Conservation (phyloP, 1,140 invertebrate genomes). For the Cydia amplana region DNA sequence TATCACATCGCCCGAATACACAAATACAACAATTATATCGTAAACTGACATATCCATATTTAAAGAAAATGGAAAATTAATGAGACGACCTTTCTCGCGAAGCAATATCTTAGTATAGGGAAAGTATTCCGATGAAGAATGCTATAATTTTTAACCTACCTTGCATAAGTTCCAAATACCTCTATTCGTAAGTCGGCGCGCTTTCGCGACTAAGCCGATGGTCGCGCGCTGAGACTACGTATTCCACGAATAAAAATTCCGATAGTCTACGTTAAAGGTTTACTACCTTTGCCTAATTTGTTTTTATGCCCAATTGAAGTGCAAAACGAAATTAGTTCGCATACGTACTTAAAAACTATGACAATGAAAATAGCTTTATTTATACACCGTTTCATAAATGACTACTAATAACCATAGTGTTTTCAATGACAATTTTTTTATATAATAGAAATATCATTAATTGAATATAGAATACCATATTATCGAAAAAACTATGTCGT, state of each 20-base stretch:
- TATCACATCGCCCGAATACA: slow-evolving; percentile 17
- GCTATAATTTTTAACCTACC: slow-evolving; percentile 26
- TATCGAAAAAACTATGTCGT: slow-evolving; percentile 76
- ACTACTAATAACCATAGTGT: slow-evolving; percentile 74
- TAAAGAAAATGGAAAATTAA: slow-evolving; percentile 16
- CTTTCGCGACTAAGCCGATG: not conserved
- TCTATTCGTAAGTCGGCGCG: not conserved
- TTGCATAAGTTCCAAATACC: slow-evolving; percentile 7
- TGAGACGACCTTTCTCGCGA: not conserved
- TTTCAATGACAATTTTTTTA: slow-evolving; percentile 76
- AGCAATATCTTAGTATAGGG: slow-evolving; percentile 18
- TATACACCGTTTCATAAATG: slow-evolving; percentile 71
- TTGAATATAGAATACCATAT: slow-evolving; percentile 79
- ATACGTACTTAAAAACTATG: slow-evolving; percentile 73
- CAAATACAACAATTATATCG: slow-evolving; percentile 20
- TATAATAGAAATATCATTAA: slow-evolving; percentile 77
- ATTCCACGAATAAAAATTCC: slow-evolving; percentile 68
- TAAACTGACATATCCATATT: slow-evolving; percentile 11
- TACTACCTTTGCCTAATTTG: slow-evolving; percentile 69
- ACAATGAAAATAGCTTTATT: slow-evolving; percentile 74
- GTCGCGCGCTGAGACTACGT: slow-evolving; percentile 35
- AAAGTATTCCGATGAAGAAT: slow-evolving; percentile 25
- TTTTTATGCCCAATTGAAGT: slow-evolving; percentile 70
- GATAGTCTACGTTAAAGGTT: slow-evolving; percentile 66
- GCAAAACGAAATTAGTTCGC: slow-evolving; percentile 72